Evolutionary conservation across 2,888 invertebrate genomes (phyloP).

Genomic region (Drosophila affinis): DNA sequence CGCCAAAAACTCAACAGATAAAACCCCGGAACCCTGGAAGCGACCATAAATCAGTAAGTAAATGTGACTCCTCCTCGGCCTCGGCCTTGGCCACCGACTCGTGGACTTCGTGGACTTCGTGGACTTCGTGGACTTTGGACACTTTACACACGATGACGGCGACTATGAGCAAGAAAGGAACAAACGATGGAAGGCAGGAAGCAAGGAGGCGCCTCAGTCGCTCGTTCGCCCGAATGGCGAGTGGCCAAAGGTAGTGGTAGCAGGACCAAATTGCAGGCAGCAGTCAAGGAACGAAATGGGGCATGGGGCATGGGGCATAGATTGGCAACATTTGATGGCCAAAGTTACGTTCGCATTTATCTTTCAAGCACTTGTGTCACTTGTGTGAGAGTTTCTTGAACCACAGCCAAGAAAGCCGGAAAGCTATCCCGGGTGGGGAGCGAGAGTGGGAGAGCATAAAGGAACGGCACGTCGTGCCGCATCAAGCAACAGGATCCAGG

Average conservation of each 20-base stretch:
- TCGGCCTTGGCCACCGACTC: slow-evolving; percentile 4
- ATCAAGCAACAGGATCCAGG: slow-evolving; percentile 29
- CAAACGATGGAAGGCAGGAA: neutral
- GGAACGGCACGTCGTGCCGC: slow-evolving; percentile 3
- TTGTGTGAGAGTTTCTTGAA: slow-evolving; percentile 78
- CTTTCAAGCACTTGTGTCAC: slow-evolving; percentile 74
- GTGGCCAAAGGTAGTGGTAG: slow-evolving; percentile 35
- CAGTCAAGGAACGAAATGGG: slow-evolving; percentile 25
- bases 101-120: slow-evolving; percentile 5
- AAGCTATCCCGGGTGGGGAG: slow-evolving; percentile 18
- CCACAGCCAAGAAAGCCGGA: slow-evolving; percentile 67
- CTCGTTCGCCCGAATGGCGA: slow-evolving; percentile 20
- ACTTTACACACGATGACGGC: slow-evolving; percentile 50
- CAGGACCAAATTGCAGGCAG: slow-evolving; percentile 34
- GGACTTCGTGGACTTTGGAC: slow-evolving; percentile 46
- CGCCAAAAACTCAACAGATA: slow-evolving; percentile 75
- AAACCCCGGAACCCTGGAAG: slow-evolving; percentile 49
- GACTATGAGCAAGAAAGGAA: slow-evolving; percentile 10
- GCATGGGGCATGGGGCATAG: slow-evolving; percentile 56
- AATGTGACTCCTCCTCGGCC: slow-evolving; percentile 62
- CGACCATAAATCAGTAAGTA: slow-evolving; percentile 75
- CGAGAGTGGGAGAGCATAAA: neutral
- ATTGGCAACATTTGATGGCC: slow-evolving; percentile 79
- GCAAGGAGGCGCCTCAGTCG: neutral
- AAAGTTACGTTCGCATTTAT: slow-evolving; percentile 78